Evolutionary conservation across 2,113 vertebrate species (phyloP), one percentile per base, ranked within the genome.

Genomic region (Clarias gariepinus): DNA sequence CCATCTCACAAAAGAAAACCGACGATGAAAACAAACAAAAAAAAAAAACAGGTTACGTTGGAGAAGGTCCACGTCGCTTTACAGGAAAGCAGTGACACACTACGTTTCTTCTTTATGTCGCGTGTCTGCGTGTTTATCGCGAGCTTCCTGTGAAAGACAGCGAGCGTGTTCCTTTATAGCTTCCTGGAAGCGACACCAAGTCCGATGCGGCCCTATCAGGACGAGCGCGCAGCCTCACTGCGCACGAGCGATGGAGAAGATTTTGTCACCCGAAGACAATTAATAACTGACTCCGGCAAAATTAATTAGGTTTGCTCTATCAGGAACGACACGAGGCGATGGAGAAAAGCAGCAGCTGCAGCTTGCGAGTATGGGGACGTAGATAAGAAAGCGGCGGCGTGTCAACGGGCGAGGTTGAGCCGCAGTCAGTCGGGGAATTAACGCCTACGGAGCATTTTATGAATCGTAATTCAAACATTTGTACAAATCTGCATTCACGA

Each of bases 301-400:
- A 87, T 87, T 41, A 87, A 87, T 87, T 87, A 83, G 47, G 69
- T 66, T 77, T 33, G 21, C 58, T 76, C 30, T 83, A 83, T 87
- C 86, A 83, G 86, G 63, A 78, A 58, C 53, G 61, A 57, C 57
- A n/a, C 41, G 11, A 63, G 68, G n/a, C 11, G 47, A 47, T 19
- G 28, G 28, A 52, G 47, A 58, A 53, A 82, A 61, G 18, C 71
- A 41, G 80, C 41, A 36, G 52, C 77, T 41, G 85, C 71, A 55
- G 85, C 69, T 55, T 13, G 30, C 9, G 30, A 80, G 78, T 57
- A 30, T 12, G 3, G 64, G 16, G 15, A 68, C 33, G 53, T 6
- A 60, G 33, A 73, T 33, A 36, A 57, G 55, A 84, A 25, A 19
- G 23, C 18, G 30, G 15, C 82, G 23, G 2, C 9, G 52, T 71